phyloP scores from a whole-genome alignment of 2,113 vertebrate genomes.

The Oreochromis aureus region DNA sequence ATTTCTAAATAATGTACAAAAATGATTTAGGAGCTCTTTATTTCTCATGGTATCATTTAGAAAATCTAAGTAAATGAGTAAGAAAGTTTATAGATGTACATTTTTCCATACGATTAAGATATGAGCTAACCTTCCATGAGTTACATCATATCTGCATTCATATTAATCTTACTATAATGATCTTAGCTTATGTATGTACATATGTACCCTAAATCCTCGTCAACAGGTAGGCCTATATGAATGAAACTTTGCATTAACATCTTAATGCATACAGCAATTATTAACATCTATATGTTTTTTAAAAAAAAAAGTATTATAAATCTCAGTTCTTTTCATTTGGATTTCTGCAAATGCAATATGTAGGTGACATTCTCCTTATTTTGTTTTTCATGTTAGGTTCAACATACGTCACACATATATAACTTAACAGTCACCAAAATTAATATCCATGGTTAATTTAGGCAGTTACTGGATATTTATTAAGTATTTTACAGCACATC shows the following conservation, averaged over 20 bases:
- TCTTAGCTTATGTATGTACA: not conserved
- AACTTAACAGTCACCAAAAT: not conserved
- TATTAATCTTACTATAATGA: not conserved
- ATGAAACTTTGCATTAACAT: fast-evolving
- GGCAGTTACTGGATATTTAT: not conserved
- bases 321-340: not conserved
- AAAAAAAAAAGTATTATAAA: fast-evolving
- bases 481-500: not conserved
- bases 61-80: not conserved
- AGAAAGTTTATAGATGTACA: not conserved
- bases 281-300: not conserved
- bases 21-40: fast-evolving
- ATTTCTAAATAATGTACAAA: not conserved
- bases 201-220: not conserved
- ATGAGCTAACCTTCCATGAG: not conserved
- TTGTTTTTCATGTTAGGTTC: not conserved
- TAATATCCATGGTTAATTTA: not conserved
- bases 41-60: not conserved
- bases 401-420: not conserved
- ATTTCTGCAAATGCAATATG: not conserved
- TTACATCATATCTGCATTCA: fast-evolving
- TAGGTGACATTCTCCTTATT: not conserved
- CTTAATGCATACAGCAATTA: not conserved
- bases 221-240: not conserved
- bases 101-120: not conserved